Percentiles rank a stretch among this genome's conserved stretches.
Evolutionary conservation across 2,888 invertebrate genomes (phyloP).

Genomic region (Cordilura impudica): DNA sequence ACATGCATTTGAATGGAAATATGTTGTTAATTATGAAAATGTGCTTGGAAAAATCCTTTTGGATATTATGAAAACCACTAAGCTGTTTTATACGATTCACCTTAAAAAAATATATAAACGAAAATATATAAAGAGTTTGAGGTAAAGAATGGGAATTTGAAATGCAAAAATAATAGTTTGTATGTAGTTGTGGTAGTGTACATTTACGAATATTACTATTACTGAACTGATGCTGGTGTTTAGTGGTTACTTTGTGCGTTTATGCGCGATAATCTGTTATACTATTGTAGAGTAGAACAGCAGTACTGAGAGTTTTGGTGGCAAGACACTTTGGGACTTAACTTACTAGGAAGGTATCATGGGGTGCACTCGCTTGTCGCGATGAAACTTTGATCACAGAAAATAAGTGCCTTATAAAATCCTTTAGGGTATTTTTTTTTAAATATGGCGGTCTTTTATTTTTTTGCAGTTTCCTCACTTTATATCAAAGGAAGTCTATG

Average conservation of each 20-base stretch:
- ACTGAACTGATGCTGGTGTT: constrained; percentile 26
- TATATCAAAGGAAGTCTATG: too few relatives aligned
- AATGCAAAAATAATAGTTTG: constrained; percentile 2
- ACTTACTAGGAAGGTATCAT: neutral
- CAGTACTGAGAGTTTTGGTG: neutral
- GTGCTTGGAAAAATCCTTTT: constrained; percentile 39
- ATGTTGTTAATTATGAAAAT: constrained; percentile 55
- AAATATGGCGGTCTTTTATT: too few relatives aligned
- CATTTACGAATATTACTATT: neutral
- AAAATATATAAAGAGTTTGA: neutral
- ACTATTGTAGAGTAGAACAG: neutral
- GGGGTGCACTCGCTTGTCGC: too few relatives aligned
- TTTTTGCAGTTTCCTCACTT: too few relatives aligned
- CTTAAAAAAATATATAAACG: neutral
- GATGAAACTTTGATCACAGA: too few relatives aligned
- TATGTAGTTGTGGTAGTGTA: neutral
- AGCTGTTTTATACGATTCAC: constrained; percentile 30
- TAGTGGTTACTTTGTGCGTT: constrained; percentile 56
- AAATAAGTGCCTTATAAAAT: too few relatives aligned
- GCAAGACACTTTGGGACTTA: neutral
- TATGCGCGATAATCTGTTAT: constrained; percentile 40
- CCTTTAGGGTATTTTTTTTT: too few relatives aligned
- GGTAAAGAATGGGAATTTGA: neutral
- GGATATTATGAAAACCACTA: constrained; percentile 47
- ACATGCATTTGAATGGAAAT: constrained; percentile 7